Conservation (phyloP, 2,888 invertebrate genomes). For the Frankliniella fusca region DNA sequence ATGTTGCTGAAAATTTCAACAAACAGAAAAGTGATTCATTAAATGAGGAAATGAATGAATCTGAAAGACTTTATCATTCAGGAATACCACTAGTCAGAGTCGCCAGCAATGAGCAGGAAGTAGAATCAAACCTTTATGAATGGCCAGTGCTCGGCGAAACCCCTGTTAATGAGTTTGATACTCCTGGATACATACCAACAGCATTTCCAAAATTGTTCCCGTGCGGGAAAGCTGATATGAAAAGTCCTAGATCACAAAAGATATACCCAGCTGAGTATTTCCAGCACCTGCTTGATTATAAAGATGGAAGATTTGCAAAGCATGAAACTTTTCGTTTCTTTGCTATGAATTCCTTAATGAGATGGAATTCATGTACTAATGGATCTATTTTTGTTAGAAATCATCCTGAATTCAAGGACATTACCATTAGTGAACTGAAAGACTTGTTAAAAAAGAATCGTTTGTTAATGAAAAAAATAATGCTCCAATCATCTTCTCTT, state of each 20-base stretch:
- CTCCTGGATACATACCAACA: slow-evolving; percentile 30
- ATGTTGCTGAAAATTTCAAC: too few species aligned
- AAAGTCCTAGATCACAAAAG: neutral
- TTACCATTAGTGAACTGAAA: slow-evolving; percentile 15
- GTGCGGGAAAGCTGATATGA: slow-evolving; percentile 33
- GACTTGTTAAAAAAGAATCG: neutral
- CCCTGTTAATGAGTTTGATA: slow-evolving; percentile 33
- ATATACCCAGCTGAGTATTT: slow-evolving; percentile 28
- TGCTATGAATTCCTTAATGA: slow-evolving; percentile 28
- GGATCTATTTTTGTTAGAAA: neutral
- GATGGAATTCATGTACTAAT: neutral
- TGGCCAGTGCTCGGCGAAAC: slow-evolving; percentile 1
- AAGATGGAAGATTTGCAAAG: slow-evolving; percentile 31
- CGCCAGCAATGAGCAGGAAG: neutral
- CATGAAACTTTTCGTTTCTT: slow-evolving; percentile 30
- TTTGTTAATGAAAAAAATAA: slow-evolving; percentile 30
- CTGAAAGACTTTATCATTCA: neutral
- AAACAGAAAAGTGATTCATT: neutral
- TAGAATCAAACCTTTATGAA: neutral
- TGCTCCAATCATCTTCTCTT: slow-evolving; percentile 32
- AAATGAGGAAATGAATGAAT: neutral
- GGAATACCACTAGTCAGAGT: neutral
- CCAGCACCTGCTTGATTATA: slow-evolving; percentile 28
- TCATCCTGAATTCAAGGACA: neutral
- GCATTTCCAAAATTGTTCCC: slow-evolving; percentile 35